Percentiles rank a stretch among this genome's conserved stretches.
These are phyloP conservation scores for Disparrhopalites patrizii DNA, from an alignment of 2,888 invertebrate genomes.

Conservation along the genomic window DNA sequence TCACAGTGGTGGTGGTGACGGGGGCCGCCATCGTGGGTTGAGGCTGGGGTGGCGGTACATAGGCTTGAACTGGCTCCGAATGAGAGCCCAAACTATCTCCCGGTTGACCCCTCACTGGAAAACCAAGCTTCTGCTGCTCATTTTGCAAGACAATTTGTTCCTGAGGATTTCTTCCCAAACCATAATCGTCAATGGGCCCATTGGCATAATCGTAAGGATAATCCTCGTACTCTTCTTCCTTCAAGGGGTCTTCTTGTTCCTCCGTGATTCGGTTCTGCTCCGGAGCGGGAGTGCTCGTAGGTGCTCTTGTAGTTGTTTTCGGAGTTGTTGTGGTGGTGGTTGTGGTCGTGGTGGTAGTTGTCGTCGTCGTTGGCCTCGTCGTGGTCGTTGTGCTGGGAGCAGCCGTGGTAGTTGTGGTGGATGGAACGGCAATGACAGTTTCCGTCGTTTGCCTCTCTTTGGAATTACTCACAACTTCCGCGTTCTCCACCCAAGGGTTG, in stretches of 20 bases:
- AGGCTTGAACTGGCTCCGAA: slow-evolving; percentile 4
- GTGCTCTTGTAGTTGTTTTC: slow-evolving; percentile 2
- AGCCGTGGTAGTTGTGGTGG: not conserved
- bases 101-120: slow-evolving; percentile 17
- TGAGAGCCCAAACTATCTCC: slow-evolving; percentile 12
- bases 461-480: too few relatives aligned
- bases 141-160: not conserved
- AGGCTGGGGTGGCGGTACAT: not conserved
- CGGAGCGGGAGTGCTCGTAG: not conserved
- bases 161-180: not conserved
- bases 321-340: slow-evolving; percentile 14
- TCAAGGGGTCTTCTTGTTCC: not conserved
- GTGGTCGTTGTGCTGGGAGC: slow-evolving; percentile 12
- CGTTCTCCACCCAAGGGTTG: slow-evolving; percentile 12
- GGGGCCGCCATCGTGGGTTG: not conserved
- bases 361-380: not conserved
- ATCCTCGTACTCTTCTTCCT: slow-evolving; percentile 5
- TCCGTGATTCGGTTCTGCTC: too few relatives aligned
- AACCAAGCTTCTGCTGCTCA: not conserved
- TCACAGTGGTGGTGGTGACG: not conserved
- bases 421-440: not conserved
- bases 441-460: not conserved
- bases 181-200: slow-evolving; percentile 5
- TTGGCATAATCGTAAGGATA: slow-evolving; percentile 13
- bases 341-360: not conserved